Base-by-base conservation (phyloP, 2,113 vertebrate species). In the Cebus imitator region DNA sequence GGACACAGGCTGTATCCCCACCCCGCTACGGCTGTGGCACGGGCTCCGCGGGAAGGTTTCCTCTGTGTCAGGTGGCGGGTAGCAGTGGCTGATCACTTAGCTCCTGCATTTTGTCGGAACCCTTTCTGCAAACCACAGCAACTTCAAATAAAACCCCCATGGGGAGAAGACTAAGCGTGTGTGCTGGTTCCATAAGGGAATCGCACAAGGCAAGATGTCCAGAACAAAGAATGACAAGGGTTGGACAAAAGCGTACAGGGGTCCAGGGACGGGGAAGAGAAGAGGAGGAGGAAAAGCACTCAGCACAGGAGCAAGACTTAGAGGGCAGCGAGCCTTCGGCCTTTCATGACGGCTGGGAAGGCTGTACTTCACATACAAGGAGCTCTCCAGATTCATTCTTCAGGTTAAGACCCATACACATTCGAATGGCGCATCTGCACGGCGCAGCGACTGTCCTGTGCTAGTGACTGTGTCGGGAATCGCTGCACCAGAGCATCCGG, bases 361-460 rank as follows among this genome's bases (percentile, higher is more conserved):
- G 9, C 2, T 8, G 14, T 27, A 4, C 12, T 50, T 50, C 50
- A 13, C 73, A 68, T 9, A 0, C 0, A 27, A 64, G 23, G n/a
- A 64, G 5, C n/a, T 17, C 4, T 13, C 76, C 32, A 35, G 43
- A 64, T 37, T 30, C 32, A 1, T 6, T 40, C 35, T 68, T 12
- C 0, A 10, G 25, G 57, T 3, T 2, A 37, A 52, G 78, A 57
- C 40, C 58, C 8, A 55, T 2, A n/a, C 3, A 0, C 0, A 0
- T 21, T 55, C 82, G 16, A 16, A 25, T 0, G 16, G 1, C 6
- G 83, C 0, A 4, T 48, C 45, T 45, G 37, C 8, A 23, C 1
- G 0, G 25, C 2, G 0, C 10, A 25, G 35, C n/a, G 11, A 40
- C 70, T 2, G 37, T 40, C 37, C 12, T 2, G 14, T 64, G 61